A percentile compares a stretch with the other conserved stretches of the same genome.
These are phyloP conservation scores for Nettapus auritus DNA, from an alignment of 2,113 vertebrate species.

Conservation along the genomic window DNA sequence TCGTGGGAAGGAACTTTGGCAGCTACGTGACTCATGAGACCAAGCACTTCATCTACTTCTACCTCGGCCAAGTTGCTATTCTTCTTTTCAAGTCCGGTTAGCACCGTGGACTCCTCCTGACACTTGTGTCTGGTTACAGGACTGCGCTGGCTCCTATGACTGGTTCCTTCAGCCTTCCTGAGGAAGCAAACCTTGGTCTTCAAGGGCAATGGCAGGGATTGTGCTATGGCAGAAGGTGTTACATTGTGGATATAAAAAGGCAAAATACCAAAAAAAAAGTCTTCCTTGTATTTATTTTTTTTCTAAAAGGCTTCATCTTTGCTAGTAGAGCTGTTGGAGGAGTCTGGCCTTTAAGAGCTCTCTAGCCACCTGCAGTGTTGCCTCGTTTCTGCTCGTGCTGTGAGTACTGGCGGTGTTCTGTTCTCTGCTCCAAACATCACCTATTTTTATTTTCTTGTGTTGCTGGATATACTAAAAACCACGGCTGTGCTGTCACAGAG, in stretches of 20 bases:
- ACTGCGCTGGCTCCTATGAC: slow-evolving; percentile 73
- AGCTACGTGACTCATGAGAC: slow-evolving; percentile 98
- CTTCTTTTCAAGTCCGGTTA: slow-evolving; percentile 97
- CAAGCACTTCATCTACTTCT: slow-evolving; percentile 99
- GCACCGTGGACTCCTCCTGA: slow-evolving; percentile 57
- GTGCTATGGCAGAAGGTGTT: slow-evolving; percentile 81
- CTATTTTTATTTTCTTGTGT: not conserved
- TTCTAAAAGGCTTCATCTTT: slow-evolving; percentile 57
- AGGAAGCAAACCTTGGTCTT: slow-evolving; percentile 73
- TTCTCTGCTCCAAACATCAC: not conserved
- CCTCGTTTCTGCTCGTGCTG: not conserved
- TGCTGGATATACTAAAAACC: not conserved
- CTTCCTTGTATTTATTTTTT: slow-evolving; percentile 79
- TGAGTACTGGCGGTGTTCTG: not conserved
- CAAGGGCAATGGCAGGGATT: slow-evolving; percentile 84
- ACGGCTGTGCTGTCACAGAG: not conserved
- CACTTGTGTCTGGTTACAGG: slow-evolving; percentile 69
- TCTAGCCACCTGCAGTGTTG: not conserved
- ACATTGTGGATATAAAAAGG: slow-evolving; percentile 72
- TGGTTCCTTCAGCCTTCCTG: slow-evolving; percentile 76
- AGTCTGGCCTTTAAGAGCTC: slow-evolving; percentile 51
- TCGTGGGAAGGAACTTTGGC: slow-evolving; percentile 97
- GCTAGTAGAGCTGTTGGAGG: slow-evolving; percentile 70
- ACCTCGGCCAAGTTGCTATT: slow-evolving; percentile 97
- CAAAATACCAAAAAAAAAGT: slow-evolving; percentile 73